phyloP scores from a whole-genome alignment of 2,113 vertebrate species.

The Ammodytes dubius region DNA sequence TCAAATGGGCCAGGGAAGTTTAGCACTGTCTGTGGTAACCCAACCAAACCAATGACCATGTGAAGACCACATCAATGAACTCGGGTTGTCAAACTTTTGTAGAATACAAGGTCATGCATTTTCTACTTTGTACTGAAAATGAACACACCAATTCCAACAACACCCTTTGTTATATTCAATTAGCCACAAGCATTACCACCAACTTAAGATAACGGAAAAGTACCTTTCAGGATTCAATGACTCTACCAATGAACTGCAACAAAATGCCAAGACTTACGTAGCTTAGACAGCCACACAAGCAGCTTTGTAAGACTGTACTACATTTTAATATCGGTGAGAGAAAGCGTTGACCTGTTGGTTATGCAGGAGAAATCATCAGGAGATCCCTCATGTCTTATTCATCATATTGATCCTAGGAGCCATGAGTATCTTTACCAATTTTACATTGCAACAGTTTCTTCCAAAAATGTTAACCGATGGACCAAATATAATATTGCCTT shows the following conservation, averaged over 20 bases:
- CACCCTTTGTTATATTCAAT: background rate
- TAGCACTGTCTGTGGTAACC: constrained; percentile 13
- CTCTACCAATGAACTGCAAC: background rate
- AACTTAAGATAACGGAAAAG: background rate
- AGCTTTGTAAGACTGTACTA: background rate
- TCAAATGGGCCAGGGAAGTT: constrained; percentile 29
- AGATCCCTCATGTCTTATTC: no score
- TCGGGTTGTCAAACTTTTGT: background rate
- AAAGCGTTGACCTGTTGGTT: no score
- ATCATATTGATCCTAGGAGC: no score
- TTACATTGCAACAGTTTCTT: no score
- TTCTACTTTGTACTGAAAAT: constrained; percentile 5
- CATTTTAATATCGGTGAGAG: no score
- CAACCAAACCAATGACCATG: constrained; percentile 1
- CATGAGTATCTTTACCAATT: no score
- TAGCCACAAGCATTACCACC: background rate
- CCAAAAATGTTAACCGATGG: no score
- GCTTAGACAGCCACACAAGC: background rate
- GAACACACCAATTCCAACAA: background rate
- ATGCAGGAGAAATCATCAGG: no score
- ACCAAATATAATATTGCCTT: no score
- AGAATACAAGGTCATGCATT: background rate
- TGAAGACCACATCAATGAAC: background rate
- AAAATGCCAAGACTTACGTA: background rate
- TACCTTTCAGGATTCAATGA: background rate